Evolutionary conservation across 2,113 vertebrate genomes (phyloP).

Genomic region (Sprattus sprattus): DNA sequence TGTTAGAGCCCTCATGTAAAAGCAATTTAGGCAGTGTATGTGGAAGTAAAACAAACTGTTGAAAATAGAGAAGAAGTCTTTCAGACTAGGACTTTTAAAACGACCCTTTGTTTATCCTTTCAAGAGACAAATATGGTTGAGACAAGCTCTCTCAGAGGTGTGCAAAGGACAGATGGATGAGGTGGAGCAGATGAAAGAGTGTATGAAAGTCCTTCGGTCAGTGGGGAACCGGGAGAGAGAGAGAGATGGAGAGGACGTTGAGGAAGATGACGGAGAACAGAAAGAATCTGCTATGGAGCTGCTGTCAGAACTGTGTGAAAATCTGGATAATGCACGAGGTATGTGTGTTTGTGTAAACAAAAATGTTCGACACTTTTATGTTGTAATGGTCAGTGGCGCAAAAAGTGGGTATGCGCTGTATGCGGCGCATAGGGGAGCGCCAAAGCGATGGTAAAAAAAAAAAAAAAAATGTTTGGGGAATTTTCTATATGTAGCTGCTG

Average conservation of each 20-base stretch:
- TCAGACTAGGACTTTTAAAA: neutral
- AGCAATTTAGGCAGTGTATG: too few species aligned
- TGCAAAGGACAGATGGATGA: slow-evolving; percentile 81
- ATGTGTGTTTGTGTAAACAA: slow-evolving; percentile 27
- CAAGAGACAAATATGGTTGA: slow-evolving; percentile 80
- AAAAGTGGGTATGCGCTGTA: too few species aligned
- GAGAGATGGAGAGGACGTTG: slow-evolving; percentile 54
- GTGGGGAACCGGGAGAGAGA: slow-evolving; percentile 45
- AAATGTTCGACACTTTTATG: neutral
- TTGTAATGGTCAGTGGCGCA: too few species aligned
- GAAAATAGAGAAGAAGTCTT: neutral
- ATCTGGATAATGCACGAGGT: slow-evolving; percentile 90
- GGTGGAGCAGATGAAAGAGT: slow-evolving; percentile 84
- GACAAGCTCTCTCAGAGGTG: slow-evolving; percentile 77
- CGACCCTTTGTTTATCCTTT: neutral
- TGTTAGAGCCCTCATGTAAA: too few species aligned
- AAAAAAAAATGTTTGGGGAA: too few species aligned
- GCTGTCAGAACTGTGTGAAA: slow-evolving; percentile 85
- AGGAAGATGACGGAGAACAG: slow-evolving; percentile 64
- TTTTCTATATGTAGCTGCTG: too few species aligned
- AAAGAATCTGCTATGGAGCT: slow-evolving; percentile 78
- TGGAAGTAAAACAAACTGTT: too few species aligned
- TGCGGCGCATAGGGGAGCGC: too few species aligned
- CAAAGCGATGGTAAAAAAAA: too few species aligned
- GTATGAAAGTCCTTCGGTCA: slow-evolving; percentile 68